Evolutionary conservation across 2,797 vertebrate species (phyloP).

Genomic region (Peromyscus eremicus): DNA sequence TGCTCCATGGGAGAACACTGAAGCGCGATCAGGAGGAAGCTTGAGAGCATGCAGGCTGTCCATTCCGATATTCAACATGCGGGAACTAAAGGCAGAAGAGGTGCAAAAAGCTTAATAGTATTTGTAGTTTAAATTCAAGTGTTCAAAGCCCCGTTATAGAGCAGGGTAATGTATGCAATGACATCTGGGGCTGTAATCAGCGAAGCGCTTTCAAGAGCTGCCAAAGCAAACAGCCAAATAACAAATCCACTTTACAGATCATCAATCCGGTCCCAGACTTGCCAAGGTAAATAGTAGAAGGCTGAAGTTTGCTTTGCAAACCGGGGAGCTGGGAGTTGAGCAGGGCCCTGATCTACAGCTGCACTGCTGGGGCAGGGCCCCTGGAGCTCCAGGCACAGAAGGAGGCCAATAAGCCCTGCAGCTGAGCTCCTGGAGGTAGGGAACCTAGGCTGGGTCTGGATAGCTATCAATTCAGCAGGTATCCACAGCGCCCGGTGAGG

Average conservation of each 20-base stretch:
- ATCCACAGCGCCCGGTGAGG: not conserved
- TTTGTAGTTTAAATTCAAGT: slow-evolving; percentile 91
- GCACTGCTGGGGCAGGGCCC: slow-evolving; percentile 82
- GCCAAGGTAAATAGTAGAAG: slow-evolving; percentile 98
- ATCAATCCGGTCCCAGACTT: slow-evolving; percentile 95
- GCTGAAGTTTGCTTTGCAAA: slow-evolving; percentile 95
- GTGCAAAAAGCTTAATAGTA: slow-evolving; percentile 90
- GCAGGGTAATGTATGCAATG: slow-evolving; percentile 92
- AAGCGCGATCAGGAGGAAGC: slow-evolving; percentile 64
- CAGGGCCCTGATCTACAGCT: slow-evolving; percentile 86
- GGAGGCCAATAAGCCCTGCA: slow-evolving; percentile 10
- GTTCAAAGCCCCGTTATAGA: slow-evolving; percentile 89
- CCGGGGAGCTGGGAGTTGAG: slow-evolving; percentile 89
- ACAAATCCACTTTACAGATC: slow-evolving; percentile 99
- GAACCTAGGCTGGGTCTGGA: not conserved
- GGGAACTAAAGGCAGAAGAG: slow-evolving; percentile 83
- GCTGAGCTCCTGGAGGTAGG: not conserved
- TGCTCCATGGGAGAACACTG: slow-evolving; percentile 23
- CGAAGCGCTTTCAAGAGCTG: slow-evolving; percentile 96
- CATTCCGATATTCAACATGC: slow-evolving; percentile 84
- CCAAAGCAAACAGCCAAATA: slow-evolving; percentile 99
- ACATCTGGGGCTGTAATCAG: slow-evolving; percentile 99
- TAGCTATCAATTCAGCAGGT: not conserved
- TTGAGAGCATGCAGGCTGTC: slow-evolving; percentile 77
- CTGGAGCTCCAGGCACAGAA: not conserved